Base-by-base conservation (phyloP, 2,888 invertebrate species). In the Drosophila subquinaria region DNA sequence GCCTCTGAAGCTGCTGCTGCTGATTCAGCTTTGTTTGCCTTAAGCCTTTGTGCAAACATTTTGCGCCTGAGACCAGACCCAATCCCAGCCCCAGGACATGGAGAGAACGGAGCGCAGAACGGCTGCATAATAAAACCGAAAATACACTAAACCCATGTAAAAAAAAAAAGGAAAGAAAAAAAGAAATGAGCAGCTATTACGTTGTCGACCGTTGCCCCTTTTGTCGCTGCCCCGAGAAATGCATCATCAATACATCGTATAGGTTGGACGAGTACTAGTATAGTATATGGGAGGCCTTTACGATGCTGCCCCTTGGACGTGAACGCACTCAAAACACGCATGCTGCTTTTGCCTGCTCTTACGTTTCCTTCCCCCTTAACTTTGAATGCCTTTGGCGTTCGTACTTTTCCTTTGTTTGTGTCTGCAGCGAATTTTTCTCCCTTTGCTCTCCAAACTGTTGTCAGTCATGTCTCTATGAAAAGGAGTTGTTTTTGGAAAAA, bases 41-140 rank as follows among this genome's bases (percentile, higher is more conserved):
- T 88, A 90, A 89, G 89, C 90, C 82, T 88, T 90, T 90, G 87
- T 86, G 90, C 90, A 90, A 90, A 89, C 90, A 89, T 82, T 90
- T 90, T 86, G 89, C 86, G 73, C 81, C 85, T 77, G 76, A 74
- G 80, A 73, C 69, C 75, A 45, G 81, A 62, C 62, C 23, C 55
- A 15, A 57, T 64, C 42, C 69, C 23, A 36, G 47, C 40, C 61
- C 23, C 27, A 36, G 27, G 43, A 50, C 30, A 66, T 35, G 62
- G 42, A 30, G 65, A 64, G 66, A 70, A 66, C 42, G 59, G 4
- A 36, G 30, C 40, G 40, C 42, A 52, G 67, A 60, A 43, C 70
- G 70, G 73, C 82, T 81, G 79, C 76, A 88, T 74, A 77, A 76
- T 71, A 81, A 78, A 81, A 71, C 47, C 74, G 47, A 77, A 85